Percentiles rank a stretch among this genome's conserved stretches.
phyloP scores from a whole-genome alignment of 2,888 invertebrate genomes.

The Agrypnus murinus region DNA sequence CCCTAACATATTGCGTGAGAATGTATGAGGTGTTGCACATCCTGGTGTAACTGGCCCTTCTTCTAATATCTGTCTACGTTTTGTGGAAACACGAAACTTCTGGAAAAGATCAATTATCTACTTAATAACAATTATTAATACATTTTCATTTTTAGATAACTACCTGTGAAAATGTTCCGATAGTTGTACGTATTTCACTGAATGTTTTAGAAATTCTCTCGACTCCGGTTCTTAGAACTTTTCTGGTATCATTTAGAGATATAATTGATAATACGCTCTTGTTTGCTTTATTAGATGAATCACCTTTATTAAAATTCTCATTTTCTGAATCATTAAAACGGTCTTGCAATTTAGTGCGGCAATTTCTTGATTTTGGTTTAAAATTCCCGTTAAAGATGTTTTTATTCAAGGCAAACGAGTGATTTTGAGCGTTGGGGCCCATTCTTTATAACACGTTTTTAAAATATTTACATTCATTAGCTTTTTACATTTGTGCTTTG shows the following conservation, averaged over 20 bases:
- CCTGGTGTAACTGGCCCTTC: constrained; percentile 73
- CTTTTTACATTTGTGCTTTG: too few relatives aligned
- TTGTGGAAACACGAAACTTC: constrained; percentile 75
- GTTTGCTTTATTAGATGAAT: constrained; percentile 54
- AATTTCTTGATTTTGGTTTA: constrained; percentile 48
- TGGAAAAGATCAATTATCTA: constrained; percentile 59
- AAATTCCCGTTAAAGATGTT: constrained; percentile 50
- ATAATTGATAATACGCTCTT: constrained; percentile 67
- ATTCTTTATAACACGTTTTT: constrained; percentile 20
- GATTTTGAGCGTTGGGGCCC: constrained; percentile 57
- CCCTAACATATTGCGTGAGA: constrained; percentile 73
- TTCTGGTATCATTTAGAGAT: constrained; percentile 78
- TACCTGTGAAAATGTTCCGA: constrained; percentile 82
- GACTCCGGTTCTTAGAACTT: constrained; percentile 78
- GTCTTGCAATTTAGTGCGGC: constrained; percentile 66
- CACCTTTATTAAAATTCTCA: constrained; percentile 33
- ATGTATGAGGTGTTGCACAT: constrained; percentile 71
- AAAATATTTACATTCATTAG: too few relatives aligned
- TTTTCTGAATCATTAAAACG: constrained; percentile 61
- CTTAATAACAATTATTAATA: too few relatives aligned
- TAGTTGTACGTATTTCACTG: constrained; percentile 77
- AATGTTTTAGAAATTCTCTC: constrained; percentile 81
- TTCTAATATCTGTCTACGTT: constrained; percentile 73
- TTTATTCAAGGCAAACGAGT: constrained; percentile 64
- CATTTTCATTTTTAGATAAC: constrained; percentile 6